Evolutionary conservation across 2,888 invertebrate species (phyloP).

Genomic region (Nymphalis urticae): DNA sequence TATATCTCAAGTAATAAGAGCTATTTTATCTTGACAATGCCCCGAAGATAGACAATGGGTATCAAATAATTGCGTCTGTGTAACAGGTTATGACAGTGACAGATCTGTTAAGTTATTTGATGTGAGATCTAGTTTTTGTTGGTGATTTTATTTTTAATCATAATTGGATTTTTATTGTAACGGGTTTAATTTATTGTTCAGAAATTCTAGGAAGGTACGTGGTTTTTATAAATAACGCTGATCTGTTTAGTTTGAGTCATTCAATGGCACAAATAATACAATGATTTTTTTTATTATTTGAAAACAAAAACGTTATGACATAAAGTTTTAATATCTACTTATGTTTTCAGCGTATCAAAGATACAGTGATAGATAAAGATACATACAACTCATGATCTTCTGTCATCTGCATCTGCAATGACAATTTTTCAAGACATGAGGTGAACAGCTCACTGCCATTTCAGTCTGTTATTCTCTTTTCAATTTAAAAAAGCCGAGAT

Average conservation of each 20-base stretch:
- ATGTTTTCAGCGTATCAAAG: no score
- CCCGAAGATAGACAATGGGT: slow-evolving; percentile 27
- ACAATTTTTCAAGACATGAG: no score
- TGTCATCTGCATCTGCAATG: no score
- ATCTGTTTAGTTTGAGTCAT: not conserved
- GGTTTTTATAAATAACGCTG: not conserved
- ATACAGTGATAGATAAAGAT: no score
- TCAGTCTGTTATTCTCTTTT: no score
- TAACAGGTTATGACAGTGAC: slow-evolving; percentile 61
- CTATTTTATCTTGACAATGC: not conserved
- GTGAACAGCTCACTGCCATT: no score
- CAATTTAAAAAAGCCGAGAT: no score
- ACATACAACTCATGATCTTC: no score
- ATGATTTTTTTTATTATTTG: not conserved
- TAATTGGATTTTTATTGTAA: slow-evolving; percentile 26
- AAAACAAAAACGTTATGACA: not conserved
- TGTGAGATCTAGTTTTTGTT: slow-evolving; percentile 33
- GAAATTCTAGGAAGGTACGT: not conserved
- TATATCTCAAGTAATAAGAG: slow-evolving; percentile 12
- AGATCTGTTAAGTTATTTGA: slow-evolving; percentile 54
- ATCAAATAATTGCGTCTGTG: slow-evolving; percentile 38
- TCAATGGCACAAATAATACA: not conserved
- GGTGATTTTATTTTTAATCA: slow-evolving; percentile 22
- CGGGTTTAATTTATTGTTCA: slow-evolving; percentile 5
- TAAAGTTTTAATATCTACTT: no score